A percentile compares a stretch with the other conserved stretches of the same genome.
Conservation (phyloP, 1,140 invertebrate species). For the Drosophila parvula region DNA sequence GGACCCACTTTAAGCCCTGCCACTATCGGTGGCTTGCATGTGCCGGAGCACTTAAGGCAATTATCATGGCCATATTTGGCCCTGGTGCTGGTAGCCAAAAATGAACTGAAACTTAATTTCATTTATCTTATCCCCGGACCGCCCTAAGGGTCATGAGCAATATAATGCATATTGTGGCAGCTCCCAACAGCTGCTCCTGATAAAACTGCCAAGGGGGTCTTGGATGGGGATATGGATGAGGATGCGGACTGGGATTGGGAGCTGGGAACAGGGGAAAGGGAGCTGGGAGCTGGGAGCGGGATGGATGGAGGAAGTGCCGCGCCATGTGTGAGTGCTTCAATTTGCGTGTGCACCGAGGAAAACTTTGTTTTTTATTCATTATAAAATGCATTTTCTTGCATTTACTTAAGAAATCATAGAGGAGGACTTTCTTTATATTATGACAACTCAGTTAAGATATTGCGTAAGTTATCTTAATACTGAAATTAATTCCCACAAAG, state of each 20-base stretch:
- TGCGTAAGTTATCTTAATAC: no score
- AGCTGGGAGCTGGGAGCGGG: slow-evolving; percentile 10
- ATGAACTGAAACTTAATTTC: slow-evolving; percentile 73
- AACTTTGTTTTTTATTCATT: neutral
- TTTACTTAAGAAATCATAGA: neutral
- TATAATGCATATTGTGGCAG: slow-evolving; percentile 67
- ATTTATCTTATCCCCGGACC: slow-evolving; percentile 68
- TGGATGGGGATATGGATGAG: neutral
- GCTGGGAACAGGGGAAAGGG: neutral
- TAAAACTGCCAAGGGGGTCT: slow-evolving; percentile 11
- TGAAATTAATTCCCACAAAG: no score
- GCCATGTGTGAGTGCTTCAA: slow-evolving; percentile 45
- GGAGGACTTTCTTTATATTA: neutral
- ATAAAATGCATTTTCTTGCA: no score
- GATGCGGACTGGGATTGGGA: neutral
- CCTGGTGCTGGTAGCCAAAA: slow-evolving; percentile 35
- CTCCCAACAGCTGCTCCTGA: slow-evolving; percentile 50
- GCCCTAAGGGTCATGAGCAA: slow-evolving; percentile 67
- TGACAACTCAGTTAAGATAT: neutral
- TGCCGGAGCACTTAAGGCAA: slow-evolving; percentile 50
- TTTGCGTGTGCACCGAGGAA: slow-evolving; percentile 28
- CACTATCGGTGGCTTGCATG: slow-evolving; percentile 39
- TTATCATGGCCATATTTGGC: slow-evolving; percentile 55
- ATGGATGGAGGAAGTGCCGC: neutral
- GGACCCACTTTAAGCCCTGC: slow-evolving; percentile 24